Evolutionary conservation across 2,797 vertebrate genomes (phyloP), one percentile per base, ranked within the genome.

Genomic region (Chaetodon trifasciatus): DNA sequence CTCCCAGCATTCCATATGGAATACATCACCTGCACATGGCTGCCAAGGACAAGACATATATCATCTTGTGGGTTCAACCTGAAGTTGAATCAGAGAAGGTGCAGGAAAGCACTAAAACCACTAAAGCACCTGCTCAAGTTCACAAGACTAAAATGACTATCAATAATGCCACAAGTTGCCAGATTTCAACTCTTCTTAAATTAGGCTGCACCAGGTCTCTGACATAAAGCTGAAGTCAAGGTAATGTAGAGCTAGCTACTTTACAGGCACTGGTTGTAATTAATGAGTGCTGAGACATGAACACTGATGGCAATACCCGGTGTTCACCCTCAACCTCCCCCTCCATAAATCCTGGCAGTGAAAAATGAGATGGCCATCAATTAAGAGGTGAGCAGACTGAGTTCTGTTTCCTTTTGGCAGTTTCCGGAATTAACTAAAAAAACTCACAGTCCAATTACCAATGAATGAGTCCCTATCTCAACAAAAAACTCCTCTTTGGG

Each of bases 21-120:
- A 91, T 81, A 89, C 73, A 92, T 94, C 89, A 94, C 91, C 84
- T 88, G 85, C 66, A 72, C 64, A 60, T 61, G 57, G 60, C 86
- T 89, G 90, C 93, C 92, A 92, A 94, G 89, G 83, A 88, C 88
- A 53, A 91, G 73, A 87, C 82, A 93, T 91, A 83, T 77, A 94
- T 93, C 92, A 92, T 79, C 74, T 84, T 88, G 89, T 91, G 90
- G 88, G 77, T 32, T 32, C 28, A 32, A 32, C 2, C 28, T 87
- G 62, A 87, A 86, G 81, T 57, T 42, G 40, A 64, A 40, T 63
- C 7, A 50, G 35, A 47, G 58, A 37, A 37, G 10, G 44, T 37
- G 39, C 35, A 24, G 8, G 23, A 78, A 58, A 70, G 21, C 16
- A 57, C 5, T 7, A 10, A 17, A n/a, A 21, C 23, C 44, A 47